Base-by-base conservation (phyloP, 2,113 vertebrate genomes). In the Apodemus sylvaticus region DNA sequence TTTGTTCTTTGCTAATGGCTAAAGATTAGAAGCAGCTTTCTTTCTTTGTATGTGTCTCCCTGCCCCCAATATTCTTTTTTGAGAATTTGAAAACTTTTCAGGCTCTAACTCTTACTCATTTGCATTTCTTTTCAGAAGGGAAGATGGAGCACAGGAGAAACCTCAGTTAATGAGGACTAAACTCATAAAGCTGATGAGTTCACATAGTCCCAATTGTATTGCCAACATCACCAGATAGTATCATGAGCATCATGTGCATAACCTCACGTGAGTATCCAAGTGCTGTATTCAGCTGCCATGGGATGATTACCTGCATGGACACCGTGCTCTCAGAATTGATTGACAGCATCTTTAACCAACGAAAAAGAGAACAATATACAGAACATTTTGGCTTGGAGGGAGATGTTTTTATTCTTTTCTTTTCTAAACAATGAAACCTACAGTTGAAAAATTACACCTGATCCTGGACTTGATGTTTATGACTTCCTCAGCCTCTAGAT, bases 71-170 rank as follows among this genome's bases (percentile, higher is more conserved):
- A 58, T 24, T 89, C 34, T 51, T 87, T 87, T 97, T 90, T 94
- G 45, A 95, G 97, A 97, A 97, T 93, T 95, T 97, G 88, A 97
- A 97, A 98, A 95, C 58, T 70, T 97, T 90, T 86, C 94, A 95
- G 83, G 89, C 96, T 98, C 94, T 97, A 98, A 96, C 97, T 98
- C 93, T 96, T 83, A 90, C 86, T 96, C 70, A 98, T 98, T 98
- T 98, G 96, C 97, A 97, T 98, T 97, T 97, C 95, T 97, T 97
- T 98, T 98, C 94, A 97, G 94, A 96, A 83, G 34, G 70, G 89
- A 95, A 98, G 94, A 77, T 96, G 89, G 96, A 97, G 73, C 91
- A 36, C 95, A 70, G 86, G 96, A 85, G 93, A 98, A 97, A 86
- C 83, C 74, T 97, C 91, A 98, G 97, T 58, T 97, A 96, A 96